A percentile compares a stretch with the other conserved stretches of the same genome.
phyloP scores from a whole-genome alignment of 2,888 invertebrate species.

The Tenthredo distinguenda region DNA sequence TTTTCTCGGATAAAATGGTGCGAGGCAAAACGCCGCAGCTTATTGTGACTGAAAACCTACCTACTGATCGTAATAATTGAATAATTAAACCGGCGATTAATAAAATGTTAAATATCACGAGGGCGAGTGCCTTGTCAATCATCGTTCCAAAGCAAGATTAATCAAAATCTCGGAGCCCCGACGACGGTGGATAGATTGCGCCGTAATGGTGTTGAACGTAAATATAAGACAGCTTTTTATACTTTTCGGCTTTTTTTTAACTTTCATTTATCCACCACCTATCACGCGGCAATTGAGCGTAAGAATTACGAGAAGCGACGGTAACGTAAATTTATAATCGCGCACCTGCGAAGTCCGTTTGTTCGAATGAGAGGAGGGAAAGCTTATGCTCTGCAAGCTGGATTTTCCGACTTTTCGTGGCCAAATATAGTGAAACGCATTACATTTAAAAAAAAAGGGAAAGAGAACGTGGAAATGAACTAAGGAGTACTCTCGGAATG shows the following conservation, averaged over 20 bases:
- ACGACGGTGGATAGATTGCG: background rate
- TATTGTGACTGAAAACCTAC: background rate
- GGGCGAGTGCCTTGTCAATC: background rate
- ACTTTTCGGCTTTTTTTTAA: background rate
- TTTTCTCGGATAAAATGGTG: background rate
- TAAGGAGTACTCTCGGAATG: constrained; percentile 42
- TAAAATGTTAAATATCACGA: background rate
- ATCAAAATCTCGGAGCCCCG: background rate
- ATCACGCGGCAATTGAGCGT: constrained; percentile 37
- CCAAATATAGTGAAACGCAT: background rate
- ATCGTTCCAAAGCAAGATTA: background rate
- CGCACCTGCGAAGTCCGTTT: constrained; percentile 22
- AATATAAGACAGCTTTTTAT: background rate
- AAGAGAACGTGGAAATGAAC: constrained; percentile 1
- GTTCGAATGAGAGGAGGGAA: background rate
- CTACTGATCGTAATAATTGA: constrained; percentile 35
- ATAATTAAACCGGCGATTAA: constrained; percentile 14
- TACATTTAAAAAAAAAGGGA: constrained; percentile 30
- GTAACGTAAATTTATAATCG: constrained; percentile 39
- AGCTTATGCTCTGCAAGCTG: background rate
- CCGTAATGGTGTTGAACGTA: background rate
- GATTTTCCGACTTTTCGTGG: background rate
- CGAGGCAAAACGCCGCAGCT: background rate
- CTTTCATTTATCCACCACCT: constrained; percentile 15
- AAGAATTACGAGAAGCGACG: constrained; percentile 29